Base-by-base conservation (phyloP, 2,797 vertebrate genomes). In the Scyliorhinus canicula region DNA sequence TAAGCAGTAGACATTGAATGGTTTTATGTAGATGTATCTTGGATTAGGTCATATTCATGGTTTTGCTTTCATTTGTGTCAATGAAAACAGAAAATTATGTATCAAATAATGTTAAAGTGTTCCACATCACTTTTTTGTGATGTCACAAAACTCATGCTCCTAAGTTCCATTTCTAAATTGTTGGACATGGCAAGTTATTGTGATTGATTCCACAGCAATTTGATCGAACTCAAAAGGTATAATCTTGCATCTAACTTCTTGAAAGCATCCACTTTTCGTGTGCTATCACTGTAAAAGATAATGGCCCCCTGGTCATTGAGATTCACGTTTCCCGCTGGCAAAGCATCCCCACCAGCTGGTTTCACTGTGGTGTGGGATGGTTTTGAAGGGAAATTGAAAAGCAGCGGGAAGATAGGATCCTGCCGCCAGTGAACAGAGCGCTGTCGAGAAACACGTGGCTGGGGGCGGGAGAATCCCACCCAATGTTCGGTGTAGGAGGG, bases 241-340 rank as follows among this genome's bases (percentile, higher is more conserved):
- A 65, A 91, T 91, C 88, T 65, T 91, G n/a, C 60, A 91, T 65
- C n/a, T 26, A 65, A 63, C 88, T 8, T 82, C 79, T 44, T 91
- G 63, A 91, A 91, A 65, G 8, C 40, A 40, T 65, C 40, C 57
- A 91, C 21, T 24, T 63, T 63, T 40, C 26, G 24, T 44, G 8
- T 91, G n/a, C 57, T 60, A n/a, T 60, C 1, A 8, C 57, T 65
- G 8, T 26, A 44, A 91, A 91, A 91, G n/a, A 91, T 65, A n/a
- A 40, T 11, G 40, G n/a, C n/a, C n/a, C n/a, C n/a, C n/a, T n/a
- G n/a, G n/a, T n/a, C n/a, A n/a, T n/a, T n/a, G n/a, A n/a, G n/a
- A n/a, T n/a, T n/a, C n/a, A n/a, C n/a, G n/a, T n/a, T n/a, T n/a
- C n/a, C n/a, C n/a, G n/a, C n/a, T n/a, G n/a, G n/a, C n/a, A n/a